These are phyloP conservation scores for Carposina sasakii DNA, from an alignment of 1,140 invertebrate genomes.

Conservation along the genomic window DNA sequence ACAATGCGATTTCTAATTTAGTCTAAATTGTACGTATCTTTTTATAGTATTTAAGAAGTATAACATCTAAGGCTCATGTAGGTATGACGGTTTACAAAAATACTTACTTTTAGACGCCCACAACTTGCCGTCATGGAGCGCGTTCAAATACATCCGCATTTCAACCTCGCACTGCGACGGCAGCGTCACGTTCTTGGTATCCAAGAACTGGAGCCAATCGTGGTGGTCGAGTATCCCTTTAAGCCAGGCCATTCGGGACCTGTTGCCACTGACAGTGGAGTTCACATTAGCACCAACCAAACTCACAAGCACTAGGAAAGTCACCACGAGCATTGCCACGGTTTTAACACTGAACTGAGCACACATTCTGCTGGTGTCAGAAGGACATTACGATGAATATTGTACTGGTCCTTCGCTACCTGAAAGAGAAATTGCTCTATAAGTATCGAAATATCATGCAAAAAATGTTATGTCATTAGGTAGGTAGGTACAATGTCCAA, in stretches of 20 bases:
- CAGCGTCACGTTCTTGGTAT: conserved; percentile 58
- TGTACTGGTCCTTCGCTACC: too few relatives aligned
- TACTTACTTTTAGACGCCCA: conserved; percentile 83
- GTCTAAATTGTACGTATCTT: too few relatives aligned
- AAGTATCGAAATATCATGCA: too few relatives aligned
- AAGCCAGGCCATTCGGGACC: conserved; percentile 76
- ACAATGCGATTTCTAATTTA: too few relatives aligned
- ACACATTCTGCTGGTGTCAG: too few relatives aligned
- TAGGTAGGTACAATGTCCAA: too few relatives aligned
- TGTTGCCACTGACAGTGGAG: conserved; percentile 11
- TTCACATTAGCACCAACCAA: conserved; percentile 49
- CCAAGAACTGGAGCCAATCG: conserved; percentile 70
- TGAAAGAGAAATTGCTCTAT: conserved; percentile 3
- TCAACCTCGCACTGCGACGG: conserved; percentile 70
- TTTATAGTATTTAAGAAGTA: not conserved
- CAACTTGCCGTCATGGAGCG: conserved; percentile 73
- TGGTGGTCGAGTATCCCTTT: conserved; percentile 78
- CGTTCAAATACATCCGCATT: conserved; percentile 73
- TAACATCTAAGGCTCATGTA: conserved; percentile 12
- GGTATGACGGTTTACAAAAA: conserved; percentile 9
- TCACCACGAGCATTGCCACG: conserved; percentile 39
- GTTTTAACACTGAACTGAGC: not conserved
- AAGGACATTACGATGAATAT: too few relatives aligned
- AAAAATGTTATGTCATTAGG: too few relatives aligned
- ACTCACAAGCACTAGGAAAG: conserved; percentile 55